Evolutionary conservation across 2,797 vertebrate species (phyloP).

Genomic region (Urosaurus nigricauda): DNA sequence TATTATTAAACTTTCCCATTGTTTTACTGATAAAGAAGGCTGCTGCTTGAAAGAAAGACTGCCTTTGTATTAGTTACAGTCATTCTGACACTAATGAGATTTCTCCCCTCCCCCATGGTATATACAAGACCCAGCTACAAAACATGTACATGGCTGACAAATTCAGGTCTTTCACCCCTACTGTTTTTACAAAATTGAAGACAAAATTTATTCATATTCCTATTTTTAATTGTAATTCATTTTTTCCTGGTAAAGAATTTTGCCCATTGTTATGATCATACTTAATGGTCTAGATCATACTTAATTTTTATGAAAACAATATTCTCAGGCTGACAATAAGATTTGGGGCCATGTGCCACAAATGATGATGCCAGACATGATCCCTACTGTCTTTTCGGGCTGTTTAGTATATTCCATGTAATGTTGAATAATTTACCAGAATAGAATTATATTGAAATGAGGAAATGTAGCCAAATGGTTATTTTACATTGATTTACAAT

Average conservation of each 20-base stretch:
- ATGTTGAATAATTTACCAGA: not conserved
- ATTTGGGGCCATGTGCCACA: not conserved
- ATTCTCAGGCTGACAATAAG: not conserved
- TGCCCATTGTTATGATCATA: not conserved
- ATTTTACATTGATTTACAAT: too few species aligned
- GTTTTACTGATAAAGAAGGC: slow-evolving; percentile 46
- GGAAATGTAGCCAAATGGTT: not conserved
- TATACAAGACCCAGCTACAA: slow-evolving; percentile 14
- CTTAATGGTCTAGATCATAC: not conserved
- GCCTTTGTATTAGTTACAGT: not conserved
- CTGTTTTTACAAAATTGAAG: fast-evolving
- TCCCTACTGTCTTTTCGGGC: not conserved
- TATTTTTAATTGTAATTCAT: fast-evolving
- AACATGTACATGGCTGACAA: not conserved
- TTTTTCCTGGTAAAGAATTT: not conserved
- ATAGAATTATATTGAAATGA: not conserved
- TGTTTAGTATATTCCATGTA: not conserved
- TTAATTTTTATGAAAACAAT: not conserved
- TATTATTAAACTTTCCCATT: slow-evolving; percentile 50
- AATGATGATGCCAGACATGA: not conserved
- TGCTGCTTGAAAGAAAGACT: not conserved
- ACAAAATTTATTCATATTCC: not conserved
- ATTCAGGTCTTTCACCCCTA: not conserved
- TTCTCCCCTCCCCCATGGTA: not conserved
- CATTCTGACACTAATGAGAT: slow-evolving; percentile 40